phyloP scores from a whole-genome alignment of 2,113 vertebrate genomes.

The Zosterops japonicus region DNA sequence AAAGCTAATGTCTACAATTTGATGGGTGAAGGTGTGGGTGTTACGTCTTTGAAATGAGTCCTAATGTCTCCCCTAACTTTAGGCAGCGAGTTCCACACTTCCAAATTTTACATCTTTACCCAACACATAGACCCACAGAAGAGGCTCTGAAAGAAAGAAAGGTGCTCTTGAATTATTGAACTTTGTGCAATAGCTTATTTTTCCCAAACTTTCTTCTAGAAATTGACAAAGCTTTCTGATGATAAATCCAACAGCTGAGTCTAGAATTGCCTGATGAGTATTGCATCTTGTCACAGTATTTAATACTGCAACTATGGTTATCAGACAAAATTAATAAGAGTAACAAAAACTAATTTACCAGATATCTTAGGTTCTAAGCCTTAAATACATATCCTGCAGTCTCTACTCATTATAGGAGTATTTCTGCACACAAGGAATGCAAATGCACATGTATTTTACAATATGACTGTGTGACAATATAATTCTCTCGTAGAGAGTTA shows the following conservation, averaged over 20 bases:
- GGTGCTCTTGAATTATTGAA: neutral
- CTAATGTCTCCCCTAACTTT: neutral
- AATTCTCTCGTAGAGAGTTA: neutral
- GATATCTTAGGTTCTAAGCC: neutral
- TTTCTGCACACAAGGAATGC: neutral
- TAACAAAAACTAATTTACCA: neutral
- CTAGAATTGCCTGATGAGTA: neutral
- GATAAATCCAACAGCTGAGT: neutral
- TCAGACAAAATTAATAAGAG: neutral
- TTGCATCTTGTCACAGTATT: neutral
- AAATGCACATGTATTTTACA: neutral
- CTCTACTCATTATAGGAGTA: neutral
- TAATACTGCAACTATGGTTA: neutral
- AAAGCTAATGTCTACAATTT: neutral
- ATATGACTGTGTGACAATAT: neutral
- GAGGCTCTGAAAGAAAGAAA: neutral
- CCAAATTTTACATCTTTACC: neutral
- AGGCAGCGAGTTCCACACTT: neutral
- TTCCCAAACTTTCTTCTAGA: neutral
- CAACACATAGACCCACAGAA: neutral
- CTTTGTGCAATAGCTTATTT: neutral
- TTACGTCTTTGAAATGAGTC: accelerated
- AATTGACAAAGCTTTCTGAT: neutral
- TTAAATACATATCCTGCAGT: neutral
- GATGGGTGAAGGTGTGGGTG: neutral